Evolutionary conservation across 2,797 vertebrate genomes (phyloP), one percentile per base, ranked within the genome.

Genomic region (Myotis findleyi): DNA sequence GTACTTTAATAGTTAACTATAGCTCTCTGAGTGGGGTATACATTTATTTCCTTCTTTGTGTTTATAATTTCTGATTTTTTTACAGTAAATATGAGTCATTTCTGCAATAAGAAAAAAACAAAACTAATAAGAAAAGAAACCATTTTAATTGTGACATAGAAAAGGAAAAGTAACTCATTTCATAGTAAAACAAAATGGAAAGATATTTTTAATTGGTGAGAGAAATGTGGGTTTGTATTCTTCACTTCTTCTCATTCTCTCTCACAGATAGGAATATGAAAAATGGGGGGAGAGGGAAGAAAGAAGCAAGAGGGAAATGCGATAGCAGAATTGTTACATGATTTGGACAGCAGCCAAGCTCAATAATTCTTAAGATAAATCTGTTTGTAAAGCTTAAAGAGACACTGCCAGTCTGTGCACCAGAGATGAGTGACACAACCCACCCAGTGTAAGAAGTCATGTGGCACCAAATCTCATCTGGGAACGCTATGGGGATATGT

Each of bases 101-200:
- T 89, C 55, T 94, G 21, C 12, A 51, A 51, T 55, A 73, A 84
- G 21, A 81, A 62, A 33, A 33, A 33, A 71, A 13, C 83, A 27
- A 92, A 57, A 27, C 30, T 55, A 90, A 73, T 30, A 59, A 82
- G n/a, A 41, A 84, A 96, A 94, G 36, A 75, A 77, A 9, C 38
- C 82, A 6, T 79, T 80, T 77, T 79, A 94, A 89, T 64, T 80
- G 49, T 77, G 44, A 94, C 11, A 36, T 0, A 55, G 21, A 72
- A 51, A 79, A 47, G 18, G 47, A 33, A 71, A 96, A 77, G 55
- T 68, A 36, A 80, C 10, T 76, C 17, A 62, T 51, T 57, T 27
- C 85, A 92, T 59, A 23, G 36, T 66, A 81, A 93, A 93, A 88
- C 38, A 86, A 91, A 66, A 77, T 17, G 18, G 64, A 80, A 95